phyloP scores from a whole-genome alignment of 2,888 invertebrate species.

The Acanthacorydalis orientalis region DNA sequence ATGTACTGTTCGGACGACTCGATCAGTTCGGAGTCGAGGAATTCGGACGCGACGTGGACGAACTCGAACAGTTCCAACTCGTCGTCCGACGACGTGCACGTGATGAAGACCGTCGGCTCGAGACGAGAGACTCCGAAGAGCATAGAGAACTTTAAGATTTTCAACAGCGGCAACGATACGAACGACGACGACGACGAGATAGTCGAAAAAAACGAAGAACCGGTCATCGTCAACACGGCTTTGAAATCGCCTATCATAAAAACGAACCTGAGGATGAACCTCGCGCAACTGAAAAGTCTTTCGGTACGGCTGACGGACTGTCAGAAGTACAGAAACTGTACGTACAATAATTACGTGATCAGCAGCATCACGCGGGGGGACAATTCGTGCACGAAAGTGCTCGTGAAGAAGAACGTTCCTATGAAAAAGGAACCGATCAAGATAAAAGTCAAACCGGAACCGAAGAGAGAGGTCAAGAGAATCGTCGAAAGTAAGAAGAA shows the following conservation, averaged over 20 bases:
- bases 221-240: too few relatives aligned
- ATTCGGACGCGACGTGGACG: background rate
- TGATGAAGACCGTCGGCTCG: too few relatives aligned
- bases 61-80: background rate
- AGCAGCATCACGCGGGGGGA: too few relatives aligned
- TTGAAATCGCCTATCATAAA: background rate
- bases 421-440: too few relatives aligned
- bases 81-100: background rate
- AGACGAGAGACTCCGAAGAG: background rate
- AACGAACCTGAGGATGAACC: background rate
- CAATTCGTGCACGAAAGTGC: too few relatives aligned
- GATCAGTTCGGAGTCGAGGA: too few relatives aligned
- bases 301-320: constrained; percentile 3
- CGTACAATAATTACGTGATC: background rate
- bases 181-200: background rate
- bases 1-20: too few relatives aligned
- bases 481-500: too few relatives aligned
- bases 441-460: too few relatives aligned
- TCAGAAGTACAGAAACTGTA: background rate
- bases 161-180: background rate
- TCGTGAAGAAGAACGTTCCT: too few relatives aligned
- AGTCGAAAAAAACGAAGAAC: too few relatives aligned
- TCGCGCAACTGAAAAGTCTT: background rate
- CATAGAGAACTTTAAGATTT: constrained; percentile 5
- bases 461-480: too few relatives aligned